Conservation (phyloP, 2,113 vertebrate genomes). For the Corythaixoides concolor region DNA sequence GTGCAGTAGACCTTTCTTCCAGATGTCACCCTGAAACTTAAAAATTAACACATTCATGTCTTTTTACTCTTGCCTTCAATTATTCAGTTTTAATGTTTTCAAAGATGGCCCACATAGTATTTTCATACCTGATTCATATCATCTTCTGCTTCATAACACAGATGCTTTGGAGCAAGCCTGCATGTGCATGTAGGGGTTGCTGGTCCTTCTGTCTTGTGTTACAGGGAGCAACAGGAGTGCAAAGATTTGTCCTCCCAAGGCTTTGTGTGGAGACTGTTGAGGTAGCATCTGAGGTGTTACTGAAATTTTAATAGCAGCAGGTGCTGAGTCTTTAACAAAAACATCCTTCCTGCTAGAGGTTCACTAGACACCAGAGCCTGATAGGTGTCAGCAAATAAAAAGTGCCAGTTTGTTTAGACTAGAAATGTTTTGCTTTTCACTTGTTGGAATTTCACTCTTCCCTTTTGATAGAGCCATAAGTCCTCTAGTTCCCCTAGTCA, state of each 20-base stretch:
- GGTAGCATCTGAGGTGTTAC: background rate
- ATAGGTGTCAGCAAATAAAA: background rate
- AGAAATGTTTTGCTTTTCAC: background rate
- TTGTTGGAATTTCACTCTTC: background rate
- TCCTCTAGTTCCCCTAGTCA: background rate
- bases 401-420: background rate
- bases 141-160: background rate
- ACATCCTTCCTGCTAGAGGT: background rate
- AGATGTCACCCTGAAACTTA: background rate
- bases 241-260: background rate
- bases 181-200: accelerated
- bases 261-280: background rate
- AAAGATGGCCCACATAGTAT: background rate
- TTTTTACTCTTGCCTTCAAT: background rate
- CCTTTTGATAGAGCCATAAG: background rate
- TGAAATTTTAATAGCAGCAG: background rate
- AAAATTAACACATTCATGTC: background rate
- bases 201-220: background rate
- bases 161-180: background rate
- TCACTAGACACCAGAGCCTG: background rate
- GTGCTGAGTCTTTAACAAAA: background rate
- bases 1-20: background rate
- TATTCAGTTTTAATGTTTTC: background rate
- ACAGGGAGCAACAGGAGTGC: background rate
- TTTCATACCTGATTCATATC: background rate